Percentiles rank a stretch among this genome's conserved stretches.
These are phyloP conservation scores for Copidosoma floridanum DNA, from an alignment of 1,140 invertebrate species.

Conservation along the genomic window DNA sequence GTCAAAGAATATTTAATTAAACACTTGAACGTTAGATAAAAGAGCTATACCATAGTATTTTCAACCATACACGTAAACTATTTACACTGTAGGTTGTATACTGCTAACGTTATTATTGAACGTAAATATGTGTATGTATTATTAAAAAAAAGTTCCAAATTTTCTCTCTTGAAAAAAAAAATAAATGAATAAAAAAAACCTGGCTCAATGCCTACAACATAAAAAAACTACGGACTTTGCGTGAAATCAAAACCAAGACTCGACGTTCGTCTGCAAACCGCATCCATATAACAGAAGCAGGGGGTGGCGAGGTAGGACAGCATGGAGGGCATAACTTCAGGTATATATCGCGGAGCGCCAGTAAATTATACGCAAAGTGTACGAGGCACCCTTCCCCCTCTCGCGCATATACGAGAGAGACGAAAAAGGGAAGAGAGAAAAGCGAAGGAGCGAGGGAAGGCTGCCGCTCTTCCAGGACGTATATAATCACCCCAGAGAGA, in stretches of 20 bases:
- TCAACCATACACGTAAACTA: too few species aligned
- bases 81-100: too few species aligned
- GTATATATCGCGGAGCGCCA: slow-evolving; percentile 52
- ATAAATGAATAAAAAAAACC: too few species aligned
- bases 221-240: neutral
- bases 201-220: slow-evolving; percentile 16
- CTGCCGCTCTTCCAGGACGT: slow-evolving; percentile 23
- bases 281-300: neutral
- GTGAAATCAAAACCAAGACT: neutral
- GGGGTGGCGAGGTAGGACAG: neutral
- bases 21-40: too few species aligned
- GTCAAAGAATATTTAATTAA: too few species aligned
- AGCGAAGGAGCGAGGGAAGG: slow-evolving; percentile 18
- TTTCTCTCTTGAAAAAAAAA: too few species aligned
- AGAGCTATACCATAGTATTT: too few species aligned
- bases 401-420: too few species aligned
- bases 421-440: slow-evolving; percentile 8
- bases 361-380: slow-evolving; percentile 59
- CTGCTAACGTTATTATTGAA: too few species aligned
- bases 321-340: slow-evolving; percentile 48
- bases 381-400: slow-evolving; percentile 48
- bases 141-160: too few species aligned
- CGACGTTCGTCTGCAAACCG: neutral
- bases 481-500: slow-evolving; percentile 30
- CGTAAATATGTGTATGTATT: too few species aligned